phyloP scores from a whole-genome alignment of 2,888 invertebrate species.

The Scrobipalpa atriplicella region DNA sequence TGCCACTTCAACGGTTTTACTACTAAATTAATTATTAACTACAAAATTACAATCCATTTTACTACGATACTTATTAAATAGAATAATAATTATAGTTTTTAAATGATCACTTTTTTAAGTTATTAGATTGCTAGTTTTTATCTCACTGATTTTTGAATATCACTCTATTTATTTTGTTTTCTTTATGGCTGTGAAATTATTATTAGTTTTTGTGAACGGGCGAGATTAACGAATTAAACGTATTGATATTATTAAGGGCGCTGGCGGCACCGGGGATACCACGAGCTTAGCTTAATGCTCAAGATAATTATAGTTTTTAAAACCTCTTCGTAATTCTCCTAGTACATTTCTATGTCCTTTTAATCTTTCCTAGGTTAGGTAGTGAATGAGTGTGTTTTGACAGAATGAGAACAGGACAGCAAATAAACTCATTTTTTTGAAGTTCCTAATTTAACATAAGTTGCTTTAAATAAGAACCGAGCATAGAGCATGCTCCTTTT shows the following conservation, averaged over 20 bases:
- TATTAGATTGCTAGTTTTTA: not conserved
- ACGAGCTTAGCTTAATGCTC: slow-evolving; percentile 76
- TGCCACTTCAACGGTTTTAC: not conserved
- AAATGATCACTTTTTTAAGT: slow-evolving; percentile 1
- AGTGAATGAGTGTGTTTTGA: slow-evolving; percentile 19
- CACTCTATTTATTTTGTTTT: slow-evolving; percentile 14
- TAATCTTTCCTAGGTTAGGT: slow-evolving; percentile 36
- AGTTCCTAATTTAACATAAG: too few relatives aligned
- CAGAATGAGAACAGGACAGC: too few relatives aligned
- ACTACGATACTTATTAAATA: not conserved
- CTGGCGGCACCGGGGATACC: too few relatives aligned
- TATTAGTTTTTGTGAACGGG: not conserved
- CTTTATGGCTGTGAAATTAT: slow-evolving; percentile 30
- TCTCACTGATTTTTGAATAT: not conserved
- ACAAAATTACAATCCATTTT: not conserved
- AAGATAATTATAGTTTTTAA: slow-evolving; percentile 50
- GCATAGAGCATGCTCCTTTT: too few relatives aligned
- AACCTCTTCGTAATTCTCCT: slow-evolving; percentile 40
- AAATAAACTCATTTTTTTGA: too few relatives aligned
- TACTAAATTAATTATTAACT: not conserved
- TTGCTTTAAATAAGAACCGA: too few relatives aligned
- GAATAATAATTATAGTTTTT: not conserved
- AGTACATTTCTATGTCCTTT: slow-evolving; percentile 40
- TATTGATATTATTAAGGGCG: slow-evolving; percentile 65
- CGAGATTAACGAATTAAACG: not conserved